Evolutionary conservation across 2,797 vertebrate genomes (phyloP).

Genomic region (Centroberyx gerrardi): DNA sequence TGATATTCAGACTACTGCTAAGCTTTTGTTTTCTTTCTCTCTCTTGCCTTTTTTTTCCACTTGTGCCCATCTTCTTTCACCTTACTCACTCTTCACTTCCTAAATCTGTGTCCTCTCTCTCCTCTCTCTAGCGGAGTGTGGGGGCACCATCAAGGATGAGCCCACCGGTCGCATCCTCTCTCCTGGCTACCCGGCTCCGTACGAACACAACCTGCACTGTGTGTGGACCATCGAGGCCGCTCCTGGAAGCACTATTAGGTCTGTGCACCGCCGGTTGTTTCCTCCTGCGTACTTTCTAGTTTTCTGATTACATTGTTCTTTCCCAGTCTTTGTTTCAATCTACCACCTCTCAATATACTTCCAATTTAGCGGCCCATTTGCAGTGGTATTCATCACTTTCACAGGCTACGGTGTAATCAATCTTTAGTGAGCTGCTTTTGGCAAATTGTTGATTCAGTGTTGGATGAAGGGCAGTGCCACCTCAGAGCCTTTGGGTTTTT

Average conservation of each 20-base stretch:
- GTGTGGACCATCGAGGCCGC: constrained; percentile 96
- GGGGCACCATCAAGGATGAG: constrained; percentile 91
- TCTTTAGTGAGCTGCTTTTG: constrained; percentile 62
- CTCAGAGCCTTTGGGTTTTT: constrained; percentile 42
- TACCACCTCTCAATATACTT: constrained; percentile 66
- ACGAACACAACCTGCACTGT: constrained; percentile 98
- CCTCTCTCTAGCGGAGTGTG: constrained; percentile 91
- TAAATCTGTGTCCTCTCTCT: not conserved
- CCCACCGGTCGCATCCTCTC: constrained; percentile 92
- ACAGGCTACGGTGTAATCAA: constrained; percentile 72
- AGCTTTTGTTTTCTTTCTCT: not conserved
- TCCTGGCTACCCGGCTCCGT: constrained; percentile 96
- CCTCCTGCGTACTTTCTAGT: constrained; percentile 26
- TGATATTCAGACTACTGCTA: constrained; percentile 14
- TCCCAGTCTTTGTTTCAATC: constrained; percentile 64
- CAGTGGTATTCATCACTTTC: constrained; percentile 72
- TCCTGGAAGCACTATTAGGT: constrained; percentile 97
- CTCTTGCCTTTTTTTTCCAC: not conserved
- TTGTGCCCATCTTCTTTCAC: not conserved
- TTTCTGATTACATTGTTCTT: constrained; percentile 70
- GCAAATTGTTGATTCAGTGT: constrained; percentile 58
- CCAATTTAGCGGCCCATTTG: constrained; percentile 65
- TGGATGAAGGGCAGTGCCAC: constrained; percentile 50
- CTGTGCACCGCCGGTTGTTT: constrained; percentile 70
- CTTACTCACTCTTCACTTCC: not conserved